Percentiles rank a stretch among this genome's conserved stretches.
Evolutionary conservation across 2,888 invertebrate genomes (phyloP).

Genomic region (Xestia rhomboidea): DNA sequence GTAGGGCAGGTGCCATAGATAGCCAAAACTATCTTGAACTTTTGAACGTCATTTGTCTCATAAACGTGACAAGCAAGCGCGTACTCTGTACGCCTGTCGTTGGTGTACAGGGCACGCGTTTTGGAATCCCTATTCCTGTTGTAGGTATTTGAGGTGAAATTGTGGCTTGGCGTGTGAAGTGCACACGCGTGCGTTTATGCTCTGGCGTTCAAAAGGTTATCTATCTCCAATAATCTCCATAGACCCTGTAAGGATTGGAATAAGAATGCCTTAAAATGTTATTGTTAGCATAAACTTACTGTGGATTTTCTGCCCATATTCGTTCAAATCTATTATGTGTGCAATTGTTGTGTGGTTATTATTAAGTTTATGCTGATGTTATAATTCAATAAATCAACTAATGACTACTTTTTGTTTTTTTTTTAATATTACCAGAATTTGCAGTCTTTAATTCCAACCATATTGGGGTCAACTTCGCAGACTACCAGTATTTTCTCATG

Average conservation of each 20-base stretch:
- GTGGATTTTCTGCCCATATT: conserved; percentile 35
- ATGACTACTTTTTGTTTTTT: conserved; percentile 64
- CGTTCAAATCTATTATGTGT: conserved; percentile 69
- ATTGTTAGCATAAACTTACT: conserved; percentile 33
- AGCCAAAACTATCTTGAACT: not conserved
- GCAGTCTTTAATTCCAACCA: not conserved
- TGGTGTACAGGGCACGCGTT: no score
- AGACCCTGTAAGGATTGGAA: conserved; percentile 10
- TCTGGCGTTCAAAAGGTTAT: no score
- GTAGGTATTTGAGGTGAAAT: no score
- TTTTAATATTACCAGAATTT: not conserved
- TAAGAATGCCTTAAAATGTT: conserved; percentile 44
- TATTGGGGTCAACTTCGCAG: not conserved
- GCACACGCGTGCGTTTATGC: no score
- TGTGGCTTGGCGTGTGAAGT: no score
- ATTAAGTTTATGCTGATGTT: conserved; percentile 79
- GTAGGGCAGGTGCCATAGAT: not conserved
- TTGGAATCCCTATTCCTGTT: no score
- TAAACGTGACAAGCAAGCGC: no score
- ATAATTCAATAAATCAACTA: conserved; percentile 82
- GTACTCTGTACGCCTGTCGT: no score
- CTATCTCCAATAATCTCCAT: not conserved
- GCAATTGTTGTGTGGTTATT: conserved; percentile 78
- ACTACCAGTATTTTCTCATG: not conserved
- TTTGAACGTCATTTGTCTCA: no score